Evolutionary conservation across 2,888 invertebrate genomes (phyloP).

Genomic region (Laothoe populi): DNA sequence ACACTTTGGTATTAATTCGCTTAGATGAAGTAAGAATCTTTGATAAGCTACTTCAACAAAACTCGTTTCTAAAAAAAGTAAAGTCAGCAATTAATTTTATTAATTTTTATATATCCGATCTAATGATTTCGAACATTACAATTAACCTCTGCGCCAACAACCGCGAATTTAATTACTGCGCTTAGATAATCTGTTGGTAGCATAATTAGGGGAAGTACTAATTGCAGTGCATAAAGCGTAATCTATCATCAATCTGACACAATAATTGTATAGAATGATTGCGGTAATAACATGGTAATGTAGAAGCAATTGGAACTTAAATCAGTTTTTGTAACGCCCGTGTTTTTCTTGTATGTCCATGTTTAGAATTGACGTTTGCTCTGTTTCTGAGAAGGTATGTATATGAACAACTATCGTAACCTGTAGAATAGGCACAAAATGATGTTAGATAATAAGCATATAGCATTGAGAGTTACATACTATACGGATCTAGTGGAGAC

Average conservation of each 20-base stretch:
- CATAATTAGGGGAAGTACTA: slow-evolving; percentile 20
- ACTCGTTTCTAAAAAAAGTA: too few species aligned
- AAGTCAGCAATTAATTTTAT: background rate
- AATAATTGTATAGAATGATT: slow-evolving; percentile 15
- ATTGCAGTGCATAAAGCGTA: slow-evolving; percentile 18
- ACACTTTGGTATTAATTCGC: too few species aligned
- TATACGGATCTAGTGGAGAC: too few species aligned
- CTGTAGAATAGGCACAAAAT: too few species aligned
- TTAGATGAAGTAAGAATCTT: too few species aligned
- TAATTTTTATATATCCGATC: slow-evolving; percentile 5
- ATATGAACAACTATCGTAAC: background rate
- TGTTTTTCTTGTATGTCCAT: slow-evolving; percentile 11
- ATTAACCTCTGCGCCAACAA: slow-evolving; percentile 6
- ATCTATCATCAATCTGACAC: slow-evolving; percentile 17
- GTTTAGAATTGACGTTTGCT: background rate
- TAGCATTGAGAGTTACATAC: too few species aligned
- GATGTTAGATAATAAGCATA: too few species aligned
- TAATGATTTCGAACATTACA: slow-evolving; percentile 6
- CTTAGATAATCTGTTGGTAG: slow-evolving; percentile 13
- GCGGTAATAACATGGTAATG: background rate
- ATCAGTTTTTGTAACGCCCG: background rate
- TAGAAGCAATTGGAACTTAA: slow-evolving; percentile 7
- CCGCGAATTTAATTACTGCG: slow-evolving; percentile 6
- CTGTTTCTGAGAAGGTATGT: background rate
- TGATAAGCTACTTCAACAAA: too few species aligned